A percentile compares a stretch with the other conserved stretches of the same genome.
Evolutionary conservation across 2,797 vertebrate genomes (phyloP).

Genomic region (Sebastes itinus): DNA sequence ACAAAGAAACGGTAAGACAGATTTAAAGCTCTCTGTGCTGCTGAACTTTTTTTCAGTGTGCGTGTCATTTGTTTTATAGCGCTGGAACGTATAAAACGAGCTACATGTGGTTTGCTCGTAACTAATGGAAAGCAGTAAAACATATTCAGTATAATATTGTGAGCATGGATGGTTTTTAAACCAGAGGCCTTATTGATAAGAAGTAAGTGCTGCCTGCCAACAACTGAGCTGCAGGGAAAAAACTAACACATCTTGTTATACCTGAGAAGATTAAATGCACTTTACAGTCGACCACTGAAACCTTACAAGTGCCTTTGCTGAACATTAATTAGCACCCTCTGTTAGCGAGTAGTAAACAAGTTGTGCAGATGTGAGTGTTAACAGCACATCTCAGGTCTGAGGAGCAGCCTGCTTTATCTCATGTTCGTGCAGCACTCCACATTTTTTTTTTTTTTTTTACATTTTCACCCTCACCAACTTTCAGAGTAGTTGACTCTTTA

Average conservation of each 20-base stretch:
- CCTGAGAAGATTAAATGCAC: slow-evolving; percentile 11
- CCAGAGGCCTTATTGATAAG: slow-evolving; percentile 53
- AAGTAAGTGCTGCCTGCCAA: slow-evolving; percentile 31
- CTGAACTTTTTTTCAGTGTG: slow-evolving; percentile 8
- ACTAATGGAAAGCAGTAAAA: slow-evolving; percentile 27
- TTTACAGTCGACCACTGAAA: slow-evolving; percentile 19
- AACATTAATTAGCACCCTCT: slow-evolving; percentile 57
- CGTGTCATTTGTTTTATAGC: slow-evolving; percentile 23
- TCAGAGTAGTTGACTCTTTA: not conserved
- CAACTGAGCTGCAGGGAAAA: slow-evolving; percentile 12
- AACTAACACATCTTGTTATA: slow-evolving; percentile 18
- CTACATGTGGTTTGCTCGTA: slow-evolving; percentile 16
- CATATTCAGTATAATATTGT: slow-evolving; percentile 21
- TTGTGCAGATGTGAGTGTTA: slow-evolving; percentile 52
- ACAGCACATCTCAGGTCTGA: slow-evolving; percentile 16
- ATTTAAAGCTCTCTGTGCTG: slow-evolving; percentile 20
- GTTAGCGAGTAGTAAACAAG: slow-evolving; percentile 54
- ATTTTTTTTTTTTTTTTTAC: not conserved
- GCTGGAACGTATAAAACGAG: not conserved
- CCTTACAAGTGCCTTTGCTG: slow-evolving; percentile 15
- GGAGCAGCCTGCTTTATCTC: slow-evolving; percentile 2
- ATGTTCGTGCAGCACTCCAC: not conserved
- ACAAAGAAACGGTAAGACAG: slow-evolving; percentile 96
- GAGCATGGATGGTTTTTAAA: slow-evolving; percentile 17
- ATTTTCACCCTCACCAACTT: not conserved